Evolutionary conservation across 2,797 vertebrate species (phyloP).

Genomic region (Acipenser ruthenus): DNA sequence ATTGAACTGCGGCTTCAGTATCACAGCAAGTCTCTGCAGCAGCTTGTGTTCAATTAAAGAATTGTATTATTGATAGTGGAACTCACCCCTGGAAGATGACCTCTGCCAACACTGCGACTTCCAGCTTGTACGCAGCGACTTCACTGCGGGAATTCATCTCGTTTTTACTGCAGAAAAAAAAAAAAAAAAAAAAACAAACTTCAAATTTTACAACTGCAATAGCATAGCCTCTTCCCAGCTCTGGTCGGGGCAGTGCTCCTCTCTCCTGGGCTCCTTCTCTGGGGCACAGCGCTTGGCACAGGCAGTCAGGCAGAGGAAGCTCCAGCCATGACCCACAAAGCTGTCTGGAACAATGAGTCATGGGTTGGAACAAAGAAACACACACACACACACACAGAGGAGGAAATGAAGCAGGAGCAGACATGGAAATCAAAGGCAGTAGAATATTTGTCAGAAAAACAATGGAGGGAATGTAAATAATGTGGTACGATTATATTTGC

Average conservation of each 20-base stretch:
- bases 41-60: not conserved
- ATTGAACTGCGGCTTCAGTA: no score
- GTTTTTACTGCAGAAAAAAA: slow-evolving; percentile 69
- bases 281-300: no score
- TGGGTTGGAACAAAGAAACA: no score
- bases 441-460: no score
- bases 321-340: no score
- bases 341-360: not conserved
- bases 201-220: not conserved
- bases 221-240: no score
- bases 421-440: no score
- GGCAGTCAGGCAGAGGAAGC: no score
- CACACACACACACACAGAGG: no score
- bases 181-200: not conserved
- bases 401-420: not conserved
- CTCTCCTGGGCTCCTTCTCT: not conserved
- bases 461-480: no score
- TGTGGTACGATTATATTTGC: no score
- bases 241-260: fast-evolving
- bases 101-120: slow-evolving; percentile 69
- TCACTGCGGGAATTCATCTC: slow-evolving; percentile 89
- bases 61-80: not conserved
- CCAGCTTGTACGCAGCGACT: slow-evolving; percentile 62
- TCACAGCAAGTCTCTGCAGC: not conserved
- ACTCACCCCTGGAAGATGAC: slow-evolving; percentile 80